phyloP scores from a whole-genome alignment of 2,797 vertebrate species.

The Cichlasoma orientale region DNA sequence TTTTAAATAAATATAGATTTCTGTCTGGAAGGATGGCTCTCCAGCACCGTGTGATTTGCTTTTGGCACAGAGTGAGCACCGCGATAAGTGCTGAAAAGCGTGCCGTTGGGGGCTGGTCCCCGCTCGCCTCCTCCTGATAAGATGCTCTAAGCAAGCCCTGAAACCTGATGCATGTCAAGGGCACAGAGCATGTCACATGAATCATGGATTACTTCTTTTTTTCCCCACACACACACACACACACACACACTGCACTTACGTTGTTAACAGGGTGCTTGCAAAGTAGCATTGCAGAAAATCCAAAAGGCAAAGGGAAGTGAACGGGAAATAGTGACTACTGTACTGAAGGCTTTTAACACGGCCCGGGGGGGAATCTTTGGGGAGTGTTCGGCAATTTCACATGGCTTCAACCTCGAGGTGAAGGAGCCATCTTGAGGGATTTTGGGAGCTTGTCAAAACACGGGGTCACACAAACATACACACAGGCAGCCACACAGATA shows the following conservation, averaged over 20 bases:
- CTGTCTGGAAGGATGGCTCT: conserved; percentile 38
- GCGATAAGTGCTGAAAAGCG: conserved; percentile 30
- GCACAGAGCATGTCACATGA: conserved; percentile 54
- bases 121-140: conserved; percentile 60
- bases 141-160: conserved; percentile 54
- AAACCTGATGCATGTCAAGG: conserved; percentile 64
- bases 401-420: conserved; percentile 33
- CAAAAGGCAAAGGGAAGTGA: conserved; percentile 52
- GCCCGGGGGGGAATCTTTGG: conserved; percentile 24
- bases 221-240: accelerated
- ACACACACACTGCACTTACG: conserved; percentile 17
- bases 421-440: conserved; percentile 41
- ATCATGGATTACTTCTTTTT: conserved; percentile 56
- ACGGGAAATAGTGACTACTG: conserved; percentile 46
- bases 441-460: conserved; percentile 49
- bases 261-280: conserved; percentile 37
- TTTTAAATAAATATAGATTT: conserved; percentile 59
- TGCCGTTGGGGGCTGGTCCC: conserved; percentile 2
- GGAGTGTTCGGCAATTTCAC: conserved; percentile 60
- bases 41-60: conserved; percentile 25
- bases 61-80: conserved; percentile 19
- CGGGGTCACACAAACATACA: conserved; percentile 18
- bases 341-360: conserved; percentile 53
- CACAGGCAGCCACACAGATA: not conserved
- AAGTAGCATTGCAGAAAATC: conserved; percentile 58